These are phyloP conservation scores for Dicentrarchus labrax DNA, from an alignment of 2,113 vertebrate species.

Conservation along the genomic window DNA sequence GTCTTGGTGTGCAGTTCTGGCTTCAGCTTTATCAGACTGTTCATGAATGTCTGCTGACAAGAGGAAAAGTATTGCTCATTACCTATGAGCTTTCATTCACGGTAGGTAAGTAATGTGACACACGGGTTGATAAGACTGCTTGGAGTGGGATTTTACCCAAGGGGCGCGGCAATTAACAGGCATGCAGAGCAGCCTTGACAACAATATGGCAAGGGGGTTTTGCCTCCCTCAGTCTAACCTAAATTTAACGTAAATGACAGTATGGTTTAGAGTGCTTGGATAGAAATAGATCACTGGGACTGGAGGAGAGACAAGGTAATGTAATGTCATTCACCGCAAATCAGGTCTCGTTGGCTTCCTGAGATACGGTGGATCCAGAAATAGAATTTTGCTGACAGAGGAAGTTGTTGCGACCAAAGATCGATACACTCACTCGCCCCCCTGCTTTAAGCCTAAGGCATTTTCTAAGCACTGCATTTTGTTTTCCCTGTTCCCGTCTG, in stretches of 20 bases:
- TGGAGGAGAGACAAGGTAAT: conserved; percentile 61
- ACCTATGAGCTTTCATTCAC: conserved; percentile 66
- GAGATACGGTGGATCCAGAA: conserved; percentile 73
- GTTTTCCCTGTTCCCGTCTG: conserved; percentile 61
- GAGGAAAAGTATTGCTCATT: conserved; percentile 68
- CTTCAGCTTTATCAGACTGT: conserved; percentile 42
- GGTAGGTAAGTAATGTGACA: conserved; percentile 65
- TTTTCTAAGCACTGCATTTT: conserved; percentile 73
- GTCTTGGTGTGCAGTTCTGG: conserved; percentile 9
- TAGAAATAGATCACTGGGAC: conserved; percentile 68
- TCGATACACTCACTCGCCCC: conserved; percentile 71
- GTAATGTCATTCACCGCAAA: conserved; percentile 73
- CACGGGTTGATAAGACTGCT: conserved; percentile 57
- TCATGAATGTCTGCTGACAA: conserved; percentile 54
- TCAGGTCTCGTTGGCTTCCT: conserved; percentile 79
- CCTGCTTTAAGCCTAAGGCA: conserved; percentile 57
- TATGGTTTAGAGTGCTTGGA: conserved; percentile 39
- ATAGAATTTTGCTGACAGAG: conserved; percentile 85
- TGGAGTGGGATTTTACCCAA: conserved; percentile 45
- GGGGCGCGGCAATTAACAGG: conserved; percentile 67
- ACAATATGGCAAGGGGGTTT: conserved; percentile 41
- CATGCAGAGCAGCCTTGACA: conserved; percentile 48
- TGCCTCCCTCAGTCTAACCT: conserved; percentile 30
- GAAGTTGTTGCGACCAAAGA: conserved; percentile 79
- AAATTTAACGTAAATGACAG: conserved; percentile 66